Evolutionary conservation across 2,113 vertebrate genomes (phyloP), one percentile per base, ranked within the genome.

Genomic region (Psittacula cyanocephala): DNA sequence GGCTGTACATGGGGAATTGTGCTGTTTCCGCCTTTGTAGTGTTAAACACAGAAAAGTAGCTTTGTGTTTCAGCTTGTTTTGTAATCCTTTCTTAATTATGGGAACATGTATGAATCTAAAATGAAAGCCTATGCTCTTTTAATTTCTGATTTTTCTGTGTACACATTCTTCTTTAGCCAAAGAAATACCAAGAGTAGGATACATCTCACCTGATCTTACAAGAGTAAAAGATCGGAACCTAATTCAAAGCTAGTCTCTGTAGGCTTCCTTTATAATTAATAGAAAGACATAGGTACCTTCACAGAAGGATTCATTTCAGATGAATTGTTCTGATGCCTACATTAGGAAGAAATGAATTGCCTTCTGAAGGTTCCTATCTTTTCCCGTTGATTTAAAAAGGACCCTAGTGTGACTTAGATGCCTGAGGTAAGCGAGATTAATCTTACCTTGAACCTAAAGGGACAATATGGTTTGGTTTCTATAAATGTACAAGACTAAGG

Each of bases 221-320:
- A 49, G 27, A 62, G 23, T 35, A 1, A 68, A 88, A 89, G 84
- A 35, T 60, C 83, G 65, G 72, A 77, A 69, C 50, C 19, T 67
- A 80, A 79, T 76, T 95, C 89, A 97, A 89, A 95, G 57, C 6
- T 8, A 24, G 52, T 79, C 55, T 87, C 95, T 0, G 0, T 69
- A 68, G 86, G 89, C 57, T 92, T 87, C 52, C 74, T 87, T 91
- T 93, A 84, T 92, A 90, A 97, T 91, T 85, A 96, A 93, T 90
- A 92, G 89, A 91, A 81, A 76, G 74, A 72, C 74, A 86, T 17
- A 89, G 77, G 33, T 86, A 64, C 46, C 29, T 78, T 86, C 74
- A 71, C 77, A 95, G 91, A 93, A 93, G 81, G 81, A 81, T 76
- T 93, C 74, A 55, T 92, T 88, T 88, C 76, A 85, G 47, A 92